Evolutionary conservation across 2,888 invertebrate species (phyloP).

Genomic region (Lithophane leautieri): DNA sequence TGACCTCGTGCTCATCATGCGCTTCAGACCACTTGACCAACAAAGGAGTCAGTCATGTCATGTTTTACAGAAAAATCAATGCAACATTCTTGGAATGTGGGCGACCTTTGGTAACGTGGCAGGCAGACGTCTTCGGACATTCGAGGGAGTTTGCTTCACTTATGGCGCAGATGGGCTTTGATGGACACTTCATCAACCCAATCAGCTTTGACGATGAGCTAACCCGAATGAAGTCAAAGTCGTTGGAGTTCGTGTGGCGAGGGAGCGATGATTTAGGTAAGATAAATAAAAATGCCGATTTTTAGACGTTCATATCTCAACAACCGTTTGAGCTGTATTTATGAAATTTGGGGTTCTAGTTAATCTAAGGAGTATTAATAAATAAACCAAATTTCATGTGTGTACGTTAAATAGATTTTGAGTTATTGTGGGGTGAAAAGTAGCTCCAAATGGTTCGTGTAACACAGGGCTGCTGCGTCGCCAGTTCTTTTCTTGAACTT

Average conservation of each 20-base stretch:
- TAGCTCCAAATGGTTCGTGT: too few relatives aligned
- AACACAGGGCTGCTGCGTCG: too few relatives aligned
- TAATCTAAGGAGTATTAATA: too few relatives aligned
- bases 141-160: constrained; percentile 95
- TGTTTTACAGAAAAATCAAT: constrained; percentile 86
- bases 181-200: constrained; percentile 95
- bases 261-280: constrained; percentile 91
- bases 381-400: too few relatives aligned
- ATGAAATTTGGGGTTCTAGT: too few relatives aligned
- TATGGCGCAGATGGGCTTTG: constrained; percentile 92
- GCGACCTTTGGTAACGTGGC: constrained; percentile 94
- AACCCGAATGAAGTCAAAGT: constrained; percentile 90
- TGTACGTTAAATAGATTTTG: too few relatives aligned
- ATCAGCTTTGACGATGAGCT: constrained; percentile 96
- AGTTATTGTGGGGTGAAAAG: too few relatives aligned
- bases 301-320: too few relatives aligned
- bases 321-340: too few relatives aligned
- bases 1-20: not conserved
- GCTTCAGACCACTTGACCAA: not conserved
- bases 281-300: too few relatives aligned
- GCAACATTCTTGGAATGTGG: constrained; percentile 93
- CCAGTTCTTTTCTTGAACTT: too few relatives aligned
- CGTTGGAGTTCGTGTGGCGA: constrained; percentile 96
- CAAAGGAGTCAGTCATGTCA: not conserved
- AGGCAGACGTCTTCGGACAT: constrained; percentile 95